Percentiles rank a stretch among this genome's conserved stretches.
These are phyloP conservation scores for Chymomyza amoena DNA, from an alignment of 2,888 invertebrate species.

Conservation along the genomic window DNA sequence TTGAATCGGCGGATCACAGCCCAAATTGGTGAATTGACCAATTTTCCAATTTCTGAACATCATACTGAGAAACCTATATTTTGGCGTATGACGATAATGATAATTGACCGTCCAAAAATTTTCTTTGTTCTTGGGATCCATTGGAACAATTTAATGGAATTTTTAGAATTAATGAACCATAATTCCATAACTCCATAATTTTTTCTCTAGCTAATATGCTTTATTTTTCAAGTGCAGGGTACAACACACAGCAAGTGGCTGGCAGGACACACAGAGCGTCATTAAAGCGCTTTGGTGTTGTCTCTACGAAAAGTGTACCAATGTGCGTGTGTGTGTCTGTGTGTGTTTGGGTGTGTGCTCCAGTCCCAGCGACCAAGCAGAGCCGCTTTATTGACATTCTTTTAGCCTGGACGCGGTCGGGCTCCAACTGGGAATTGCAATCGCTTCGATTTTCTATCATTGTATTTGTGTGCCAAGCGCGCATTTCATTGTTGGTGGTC, in stretches of 20 bases:
- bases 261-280: conserved; percentile 17
- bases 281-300: conserved; percentile 6
- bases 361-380: conserved; percentile 2
- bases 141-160: too few species aligned
- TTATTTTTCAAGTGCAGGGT: neutral
- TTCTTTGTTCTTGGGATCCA: too few species aligned
- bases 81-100: too few species aligned
- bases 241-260: conserved; percentile 24
- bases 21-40: too few species aligned
- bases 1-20: too few species aligned
- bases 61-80: too few species aligned
- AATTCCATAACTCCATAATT: too few species aligned
- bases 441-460: conserved; percentile 46
- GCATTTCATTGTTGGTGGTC: conserved; percentile 70
- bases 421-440: neutral
- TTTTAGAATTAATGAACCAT: too few species aligned
- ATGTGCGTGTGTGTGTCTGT: neutral
- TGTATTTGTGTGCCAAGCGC: conserved; percentile 60
- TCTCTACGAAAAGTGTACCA: neutral
- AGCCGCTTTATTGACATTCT: conserved; percentile 64
- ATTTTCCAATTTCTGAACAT: too few species aligned
- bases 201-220: neutral
- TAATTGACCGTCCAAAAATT: too few species aligned
- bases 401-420: conserved; percentile 12
- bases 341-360: neutral